These are phyloP conservation scores for Caenorhabditis japonica DNA, from an alignment of 2,888 invertebrate species.

Conservation along the genomic window DNA sequence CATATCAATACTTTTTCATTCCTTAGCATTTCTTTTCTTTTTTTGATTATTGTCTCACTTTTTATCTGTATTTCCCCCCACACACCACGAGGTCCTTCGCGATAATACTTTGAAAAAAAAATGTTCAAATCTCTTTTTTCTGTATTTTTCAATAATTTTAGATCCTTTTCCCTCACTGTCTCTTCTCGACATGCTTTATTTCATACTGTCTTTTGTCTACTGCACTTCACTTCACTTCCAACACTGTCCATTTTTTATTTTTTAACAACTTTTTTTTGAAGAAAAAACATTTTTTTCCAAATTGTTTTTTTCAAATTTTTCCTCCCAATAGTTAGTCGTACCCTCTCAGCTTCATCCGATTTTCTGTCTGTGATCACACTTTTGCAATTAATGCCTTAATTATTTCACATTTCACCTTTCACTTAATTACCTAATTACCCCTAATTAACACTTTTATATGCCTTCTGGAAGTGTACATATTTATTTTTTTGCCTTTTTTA, in stretches of 20 bases:
- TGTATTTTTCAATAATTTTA: not conserved
- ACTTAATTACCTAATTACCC: no score
- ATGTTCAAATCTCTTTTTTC: not conserved
- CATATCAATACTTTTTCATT: not conserved
- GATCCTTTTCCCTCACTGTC: conserved; percentile 2
- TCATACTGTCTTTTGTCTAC: not conserved
- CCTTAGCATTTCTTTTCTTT: not conserved
- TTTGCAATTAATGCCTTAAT: conserved; percentile 15
- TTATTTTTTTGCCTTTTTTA: no score
- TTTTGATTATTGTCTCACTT: not conserved
- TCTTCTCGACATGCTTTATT: conserved; percentile 13
- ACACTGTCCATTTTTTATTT: not conserved
- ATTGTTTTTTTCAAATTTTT: not conserved
- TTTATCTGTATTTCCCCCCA: not conserved
- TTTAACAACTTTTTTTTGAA: no score
- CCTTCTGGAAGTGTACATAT: conserved; percentile 7
- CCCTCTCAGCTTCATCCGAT: no score
- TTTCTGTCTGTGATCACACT: conserved; percentile 6
- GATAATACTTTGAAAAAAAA: not conserved
- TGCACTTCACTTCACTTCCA: conserved; percentile 6
- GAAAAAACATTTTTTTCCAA: not conserved
- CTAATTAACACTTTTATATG: no score
- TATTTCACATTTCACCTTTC: no score
- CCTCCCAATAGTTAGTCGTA: no score
- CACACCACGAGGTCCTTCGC: no score